Percentiles rank a stretch among this genome's conserved stretches.
phyloP scores from a whole-genome alignment of 2,888 invertebrate genomes.

The Poecilobothrus nobilitatus region DNA sequence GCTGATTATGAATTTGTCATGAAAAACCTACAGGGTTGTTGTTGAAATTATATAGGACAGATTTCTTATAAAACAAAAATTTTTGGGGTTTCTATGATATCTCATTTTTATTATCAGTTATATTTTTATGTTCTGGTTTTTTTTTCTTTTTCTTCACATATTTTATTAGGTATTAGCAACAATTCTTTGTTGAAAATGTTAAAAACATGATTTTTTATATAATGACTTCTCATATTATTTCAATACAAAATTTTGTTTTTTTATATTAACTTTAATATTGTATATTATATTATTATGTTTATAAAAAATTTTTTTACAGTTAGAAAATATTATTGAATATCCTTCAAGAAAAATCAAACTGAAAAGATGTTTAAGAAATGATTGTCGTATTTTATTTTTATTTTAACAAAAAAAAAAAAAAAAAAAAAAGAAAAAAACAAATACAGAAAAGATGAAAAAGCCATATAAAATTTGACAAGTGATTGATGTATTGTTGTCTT shows the following conservation, averaged over 20 bases:
- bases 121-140: neutral
- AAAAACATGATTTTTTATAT: neutral
- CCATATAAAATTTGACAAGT: neutral
- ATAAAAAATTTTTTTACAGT: too few relatives aligned
- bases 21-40: too few relatives aligned
- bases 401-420: neutral
- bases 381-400: neutral
- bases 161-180: neutral
- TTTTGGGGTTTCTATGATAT: too few relatives aligned
- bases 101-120: neutral
- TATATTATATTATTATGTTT: too few relatives aligned
- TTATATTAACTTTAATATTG: too few relatives aligned
- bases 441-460: neutral
- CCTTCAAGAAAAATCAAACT: neutral
- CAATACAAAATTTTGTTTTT: too few relatives aligned
- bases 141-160: neutral
- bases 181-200: neutral
- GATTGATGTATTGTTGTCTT: constrained; percentile 4
- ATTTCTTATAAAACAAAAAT: too few relatives aligned
- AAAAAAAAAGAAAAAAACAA: too few relatives aligned
- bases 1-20: too few relatives aligned
- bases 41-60: too few relatives aligned
- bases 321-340: too few relatives aligned
- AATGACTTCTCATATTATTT: neutral
- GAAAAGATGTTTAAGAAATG: neutral